Evolutionary conservation across 2,113 vertebrate species (phyloP).

Genomic region (Calonectris borealis): DNA sequence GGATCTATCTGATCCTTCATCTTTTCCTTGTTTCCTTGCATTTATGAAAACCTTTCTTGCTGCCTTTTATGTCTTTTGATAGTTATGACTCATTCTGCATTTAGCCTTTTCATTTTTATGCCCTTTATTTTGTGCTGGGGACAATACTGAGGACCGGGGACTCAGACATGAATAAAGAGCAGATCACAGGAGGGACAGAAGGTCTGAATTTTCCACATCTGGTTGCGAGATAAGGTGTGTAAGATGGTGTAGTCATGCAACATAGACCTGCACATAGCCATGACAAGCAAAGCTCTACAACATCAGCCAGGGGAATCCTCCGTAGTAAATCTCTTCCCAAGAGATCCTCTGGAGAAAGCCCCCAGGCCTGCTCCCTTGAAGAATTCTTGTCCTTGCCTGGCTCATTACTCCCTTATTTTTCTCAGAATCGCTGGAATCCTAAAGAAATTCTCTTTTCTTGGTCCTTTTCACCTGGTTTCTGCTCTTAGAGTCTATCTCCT

Average conservation of each 20-base stretch:
- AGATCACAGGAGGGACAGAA: not conserved
- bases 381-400: not conserved
- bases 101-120: not conserved
- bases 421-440: not conserved
- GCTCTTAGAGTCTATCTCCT: not conserved
- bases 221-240: not conserved
- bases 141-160: not conserved
- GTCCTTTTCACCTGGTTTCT: not conserved
- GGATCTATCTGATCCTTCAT: not conserved
- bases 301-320: not conserved
- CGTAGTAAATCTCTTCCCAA: not conserved
- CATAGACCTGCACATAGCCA: not conserved
- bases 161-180: not conserved
- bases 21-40: not conserved
- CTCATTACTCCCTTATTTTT: not conserved
- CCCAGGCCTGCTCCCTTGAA: not conserved
- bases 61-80: not conserved
- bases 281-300: not conserved
- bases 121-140: not conserved
- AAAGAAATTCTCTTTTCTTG: not conserved
- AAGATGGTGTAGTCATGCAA: not conserved
- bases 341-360: accelerated
- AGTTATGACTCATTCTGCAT: not conserved
- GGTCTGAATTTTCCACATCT: not conserved
- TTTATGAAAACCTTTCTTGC: not conserved